Evolutionary conservation across 1,140 invertebrate genomes (phyloP).

Genomic region (Saccostrea glomerata): DNA sequence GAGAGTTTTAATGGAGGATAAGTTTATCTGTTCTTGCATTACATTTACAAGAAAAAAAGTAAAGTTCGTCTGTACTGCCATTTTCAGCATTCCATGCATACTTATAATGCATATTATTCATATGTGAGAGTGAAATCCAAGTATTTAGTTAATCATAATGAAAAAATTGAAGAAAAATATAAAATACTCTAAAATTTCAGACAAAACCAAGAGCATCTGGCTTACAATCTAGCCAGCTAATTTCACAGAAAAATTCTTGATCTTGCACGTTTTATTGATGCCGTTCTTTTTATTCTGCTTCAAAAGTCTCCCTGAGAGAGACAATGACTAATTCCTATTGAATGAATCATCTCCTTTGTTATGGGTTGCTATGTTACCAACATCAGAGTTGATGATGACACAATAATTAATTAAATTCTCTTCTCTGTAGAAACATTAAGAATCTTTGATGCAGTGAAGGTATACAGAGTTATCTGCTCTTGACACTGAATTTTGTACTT

Average conservation of each 20-base stretch:
- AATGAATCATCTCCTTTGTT: constrained; percentile 11
- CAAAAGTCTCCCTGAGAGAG: background rate
- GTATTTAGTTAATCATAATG: too few species aligned
- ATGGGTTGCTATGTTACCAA: constrained; percentile 11
- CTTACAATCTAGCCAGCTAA: background rate
- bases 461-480: background rate
- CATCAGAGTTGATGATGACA: background rate
- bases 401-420: background rate
- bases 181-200: too few species aligned
- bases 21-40: too few species aligned
- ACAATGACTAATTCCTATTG: constrained; percentile 19
- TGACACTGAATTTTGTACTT: background rate
- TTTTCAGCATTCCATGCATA: too few species aligned
- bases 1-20: too few species aligned
- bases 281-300: background rate
- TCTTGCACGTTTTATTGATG: constrained; percentile 31
- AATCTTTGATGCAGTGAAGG: background rate
- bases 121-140: too few species aligned
- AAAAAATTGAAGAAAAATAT: too few species aligned
- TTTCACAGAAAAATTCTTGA: constrained; percentile 3
- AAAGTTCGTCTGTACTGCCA: too few species aligned
- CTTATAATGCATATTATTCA: too few species aligned
- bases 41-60: too few species aligned
- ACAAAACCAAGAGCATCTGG: too few species aligned
- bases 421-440: background rate